These are phyloP conservation scores for Oryzias celebensis DNA, from an alignment of 2,113 vertebrate genomes.

Conservation along the genomic window DNA sequence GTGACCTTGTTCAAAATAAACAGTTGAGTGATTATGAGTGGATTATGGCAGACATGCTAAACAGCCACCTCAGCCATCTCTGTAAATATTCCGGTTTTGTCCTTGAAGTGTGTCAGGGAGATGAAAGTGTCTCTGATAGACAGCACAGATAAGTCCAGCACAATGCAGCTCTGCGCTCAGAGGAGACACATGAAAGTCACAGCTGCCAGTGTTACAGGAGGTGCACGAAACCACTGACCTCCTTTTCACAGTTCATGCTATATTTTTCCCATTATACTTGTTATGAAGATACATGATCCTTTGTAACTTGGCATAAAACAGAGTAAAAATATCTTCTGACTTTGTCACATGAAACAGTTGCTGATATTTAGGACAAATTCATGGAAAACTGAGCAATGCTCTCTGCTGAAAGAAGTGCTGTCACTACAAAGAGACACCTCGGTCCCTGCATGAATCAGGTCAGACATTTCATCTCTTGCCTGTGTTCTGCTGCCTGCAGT, in stretches of 20 bases:
- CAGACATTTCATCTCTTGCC: too few relatives aligned
- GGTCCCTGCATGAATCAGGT: too few relatives aligned
- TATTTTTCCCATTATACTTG: conserved; percentile 45
- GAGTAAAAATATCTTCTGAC: too few relatives aligned
- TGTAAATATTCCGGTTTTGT: conserved; percentile 71
- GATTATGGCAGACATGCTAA: conserved; percentile 67
- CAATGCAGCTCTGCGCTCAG: conserved; percentile 26
- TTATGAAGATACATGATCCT: conserved; percentile 10
- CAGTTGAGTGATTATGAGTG: conserved; percentile 69
- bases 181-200: conserved; percentile 57
- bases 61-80: conserved; percentile 57
- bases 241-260: conserved; percentile 37
- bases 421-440: too few relatives aligned
- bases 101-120: conserved; percentile 69
- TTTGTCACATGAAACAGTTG: too few relatives aligned
- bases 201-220: conserved; percentile 42
- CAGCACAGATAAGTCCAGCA: conserved; percentile 60
- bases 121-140: conserved; percentile 68
- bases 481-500: too few relatives aligned
- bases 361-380: too few relatives aligned
- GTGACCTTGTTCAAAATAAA: conserved; percentile 70
- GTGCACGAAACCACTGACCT: conserved; percentile 40
- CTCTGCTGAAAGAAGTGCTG: too few relatives aligned
- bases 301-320: too few relatives aligned
- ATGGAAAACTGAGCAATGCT: too few relatives aligned